Conservation (phyloP, 2,888 invertebrate genomes). For the Andrena haemorrhoa region DNA sequence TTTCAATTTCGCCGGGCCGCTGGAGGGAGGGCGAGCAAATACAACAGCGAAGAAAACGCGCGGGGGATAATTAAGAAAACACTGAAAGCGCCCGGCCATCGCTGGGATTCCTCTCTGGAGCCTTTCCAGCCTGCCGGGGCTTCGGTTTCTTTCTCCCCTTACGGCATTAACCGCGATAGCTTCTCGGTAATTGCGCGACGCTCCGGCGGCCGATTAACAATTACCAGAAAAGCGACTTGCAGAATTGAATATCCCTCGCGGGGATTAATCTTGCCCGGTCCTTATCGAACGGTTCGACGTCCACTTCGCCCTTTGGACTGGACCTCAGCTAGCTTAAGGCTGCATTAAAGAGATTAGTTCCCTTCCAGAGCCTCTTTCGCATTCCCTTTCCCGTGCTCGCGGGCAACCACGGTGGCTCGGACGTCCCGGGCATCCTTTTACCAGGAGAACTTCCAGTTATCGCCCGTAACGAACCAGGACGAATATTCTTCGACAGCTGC, state of each 20-base stretch:
- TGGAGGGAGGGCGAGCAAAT: too few species aligned
- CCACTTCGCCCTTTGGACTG: background rate
- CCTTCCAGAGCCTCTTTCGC: background rate
- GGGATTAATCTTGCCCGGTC: conserved; percentile 25
- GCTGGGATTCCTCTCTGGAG: too few species aligned
- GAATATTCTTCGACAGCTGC: conserved; percentile 18
- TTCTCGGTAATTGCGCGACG: conserved; percentile 16
- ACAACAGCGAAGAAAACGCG: too few species aligned
- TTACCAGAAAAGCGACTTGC: conserved; percentile 34
- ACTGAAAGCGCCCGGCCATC: too few species aligned
- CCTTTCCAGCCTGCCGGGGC: too few species aligned
- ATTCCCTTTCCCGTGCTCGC: background rate
- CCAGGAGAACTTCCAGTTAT: conserved; percentile 16
- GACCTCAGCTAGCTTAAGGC: conserved; percentile 45
- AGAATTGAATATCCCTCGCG: conserved; percentile 39
- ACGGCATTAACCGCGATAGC: conserved; percentile 17
- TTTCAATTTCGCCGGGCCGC: too few species aligned
- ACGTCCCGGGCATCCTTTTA: conserved; percentile 19
- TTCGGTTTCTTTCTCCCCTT: background rate
- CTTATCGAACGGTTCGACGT: conserved; percentile 19
- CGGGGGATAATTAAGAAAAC: too few species aligned
- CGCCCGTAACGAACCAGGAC: conserved; percentile 27
- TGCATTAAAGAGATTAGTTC: conserved; percentile 51
- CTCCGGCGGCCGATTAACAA: conserved; percentile 17
- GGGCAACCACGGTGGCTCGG: conserved; percentile 16